Percentiles rank a stretch among this genome's conserved stretches.
These are phyloP conservation scores for Vollenhovia emeryi DNA, from an alignment of 1,140 invertebrate species.

Conservation along the genomic window DNA sequence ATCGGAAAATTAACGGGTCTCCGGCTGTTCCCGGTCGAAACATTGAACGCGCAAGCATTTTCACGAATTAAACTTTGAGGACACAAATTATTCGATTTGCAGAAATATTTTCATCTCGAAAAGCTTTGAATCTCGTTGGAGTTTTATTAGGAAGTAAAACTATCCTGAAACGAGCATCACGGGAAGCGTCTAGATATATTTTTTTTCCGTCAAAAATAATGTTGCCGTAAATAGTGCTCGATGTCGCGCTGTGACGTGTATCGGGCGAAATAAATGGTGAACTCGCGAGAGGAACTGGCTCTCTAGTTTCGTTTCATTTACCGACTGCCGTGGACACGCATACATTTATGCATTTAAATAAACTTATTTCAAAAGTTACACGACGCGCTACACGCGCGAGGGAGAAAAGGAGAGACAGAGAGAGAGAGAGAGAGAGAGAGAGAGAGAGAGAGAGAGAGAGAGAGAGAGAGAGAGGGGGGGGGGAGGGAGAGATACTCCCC, in stretches of 20 bases:
- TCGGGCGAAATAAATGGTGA: not conserved
- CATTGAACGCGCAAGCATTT: not conserved
- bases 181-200: not conserved
- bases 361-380: constrained; percentile 44
- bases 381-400: no score
- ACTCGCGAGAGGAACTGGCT: not conserved
- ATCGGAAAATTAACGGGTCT: not conserved
- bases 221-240: not conserved
- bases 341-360: constrained; percentile 54
- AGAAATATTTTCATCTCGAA: not conserved
- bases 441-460: not conserved
- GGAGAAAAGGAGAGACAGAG: not conserved
- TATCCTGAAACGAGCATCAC: not conserved
- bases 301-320: not conserved
- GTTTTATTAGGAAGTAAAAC: not conserved
- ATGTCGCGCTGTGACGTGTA: not conserved
- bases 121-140: not conserved
- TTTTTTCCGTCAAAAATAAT: not conserved
- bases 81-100: not conserved
- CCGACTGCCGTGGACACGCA: not conserved
- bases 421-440: not conserved
- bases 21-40: not conserved
- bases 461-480: not conserved
- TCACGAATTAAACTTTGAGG: not conserved
- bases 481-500: no score